phyloP scores from a whole-genome alignment of 1,140 invertebrate genomes.

The Brachionus angularis region DNA sequence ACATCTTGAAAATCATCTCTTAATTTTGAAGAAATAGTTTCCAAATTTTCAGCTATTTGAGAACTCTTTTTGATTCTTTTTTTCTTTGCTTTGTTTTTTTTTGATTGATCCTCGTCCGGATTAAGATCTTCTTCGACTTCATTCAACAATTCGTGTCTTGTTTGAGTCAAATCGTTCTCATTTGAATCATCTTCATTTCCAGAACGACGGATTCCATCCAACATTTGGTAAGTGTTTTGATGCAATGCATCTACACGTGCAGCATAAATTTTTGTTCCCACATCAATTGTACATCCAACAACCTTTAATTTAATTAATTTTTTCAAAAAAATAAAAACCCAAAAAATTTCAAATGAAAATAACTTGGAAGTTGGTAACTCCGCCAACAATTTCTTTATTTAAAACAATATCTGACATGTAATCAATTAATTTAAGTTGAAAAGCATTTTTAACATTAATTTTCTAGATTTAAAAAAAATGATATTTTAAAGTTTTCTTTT shows the following conservation, averaged over 20 bases:
- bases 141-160: background rate
- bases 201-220: constrained; percentile 15
- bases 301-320: background rate
- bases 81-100: constrained; percentile 37
- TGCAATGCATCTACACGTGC: constrained; percentile 30
- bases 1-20: constrained; percentile 39
- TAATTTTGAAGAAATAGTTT: constrained; percentile 6
- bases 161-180: background rate
- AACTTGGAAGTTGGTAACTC: constrained; percentile 37
- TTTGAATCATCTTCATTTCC: background rate
- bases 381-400: constrained; percentile 27
- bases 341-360: background rate
- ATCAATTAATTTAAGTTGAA: constrained; percentile 38
- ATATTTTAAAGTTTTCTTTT: too few species aligned
- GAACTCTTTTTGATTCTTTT: constrained; percentile 24
- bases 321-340: too few species aligned
- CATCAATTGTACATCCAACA: constrained; percentile 39
- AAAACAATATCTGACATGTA: constrained; percentile 39
- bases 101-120: background rate
- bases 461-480: constrained; percentile 24
- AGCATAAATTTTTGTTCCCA: constrained; percentile 39
- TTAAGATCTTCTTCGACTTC: background rate
- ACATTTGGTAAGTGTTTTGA: constrained; percentile 42
- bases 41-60: constrained; percentile 38
- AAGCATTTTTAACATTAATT: constrained; percentile 43